phyloP scores from a whole-genome alignment of 2,797 vertebrate species.

The Melanotaenia nigrans region DNA sequence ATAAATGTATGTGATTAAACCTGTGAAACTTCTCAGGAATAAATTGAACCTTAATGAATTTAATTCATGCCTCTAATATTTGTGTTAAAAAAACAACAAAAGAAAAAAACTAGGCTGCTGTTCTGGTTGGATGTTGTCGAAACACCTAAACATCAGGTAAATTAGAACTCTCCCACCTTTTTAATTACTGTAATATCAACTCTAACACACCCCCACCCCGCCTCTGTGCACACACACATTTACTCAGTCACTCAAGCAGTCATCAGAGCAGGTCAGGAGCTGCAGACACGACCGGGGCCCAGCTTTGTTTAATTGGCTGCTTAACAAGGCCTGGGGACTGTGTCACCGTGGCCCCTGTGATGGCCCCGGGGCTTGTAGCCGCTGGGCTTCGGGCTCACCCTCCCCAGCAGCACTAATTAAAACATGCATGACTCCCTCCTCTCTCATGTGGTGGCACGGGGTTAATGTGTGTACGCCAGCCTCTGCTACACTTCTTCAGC shows the following conservation, averaged over 20 bases:
- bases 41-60: constrained; percentile 11
- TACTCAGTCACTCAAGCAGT: constrained; percentile 47
- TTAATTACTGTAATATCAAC: constrained; percentile 61
- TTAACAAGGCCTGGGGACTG: constrained; percentile 74
- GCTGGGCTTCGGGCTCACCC: constrained; percentile 46
- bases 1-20: not conserved
- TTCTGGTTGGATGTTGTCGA: constrained; percentile 39
- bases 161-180: constrained; percentile 61
- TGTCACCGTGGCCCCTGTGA: constrained; percentile 58
- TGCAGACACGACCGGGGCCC: constrained; percentile 48
- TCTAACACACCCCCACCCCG: constrained; percentile 37
- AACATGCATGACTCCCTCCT: constrained; percentile 63
- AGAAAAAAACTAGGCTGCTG: not conserved
- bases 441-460: constrained; percentile 59
- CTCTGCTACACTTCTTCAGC: constrained; percentile 45
- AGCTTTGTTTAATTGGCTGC: constrained; percentile 79
- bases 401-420: constrained; percentile 76
- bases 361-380: constrained; percentile 65
- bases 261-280: constrained; percentile 69
- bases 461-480: constrained; percentile 75
- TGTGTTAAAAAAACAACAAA: not conserved
- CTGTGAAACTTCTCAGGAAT: not conserved
- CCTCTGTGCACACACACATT: constrained; percentile 8
- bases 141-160: constrained; percentile 44
- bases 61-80: constrained; percentile 23